A percentile compares a stretch with the other conserved stretches of the same genome.
Evolutionary conservation across 2,113 vertebrate species (phyloP).

Genomic region (Gobiocypris rarus): DNA sequence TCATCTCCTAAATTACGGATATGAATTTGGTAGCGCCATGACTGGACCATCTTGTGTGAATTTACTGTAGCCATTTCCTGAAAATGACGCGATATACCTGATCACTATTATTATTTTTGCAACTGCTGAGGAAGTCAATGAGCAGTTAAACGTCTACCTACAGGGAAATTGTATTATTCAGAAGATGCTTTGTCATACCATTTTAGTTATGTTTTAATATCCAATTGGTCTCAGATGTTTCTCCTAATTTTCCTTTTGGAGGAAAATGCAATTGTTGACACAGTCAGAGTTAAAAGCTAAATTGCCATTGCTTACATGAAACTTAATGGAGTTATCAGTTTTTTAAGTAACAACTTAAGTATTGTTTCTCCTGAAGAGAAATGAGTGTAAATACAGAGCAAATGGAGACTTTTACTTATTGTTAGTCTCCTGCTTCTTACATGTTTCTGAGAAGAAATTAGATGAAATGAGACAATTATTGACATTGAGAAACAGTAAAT

Average conservation of each 20-base stretch:
- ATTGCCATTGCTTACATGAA: background rate
- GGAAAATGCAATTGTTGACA: background rate
- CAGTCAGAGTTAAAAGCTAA: background rate
- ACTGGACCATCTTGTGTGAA: conserved; percentile 22
- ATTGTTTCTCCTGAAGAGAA: background rate
- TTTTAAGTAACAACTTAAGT: background rate
- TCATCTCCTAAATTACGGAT: conserved; percentile 32
- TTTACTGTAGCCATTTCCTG: conserved; percentile 32
- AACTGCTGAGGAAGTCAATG: conserved; percentile 16
- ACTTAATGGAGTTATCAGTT: background rate
- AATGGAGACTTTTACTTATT: background rate
- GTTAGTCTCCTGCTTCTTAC: background rate
- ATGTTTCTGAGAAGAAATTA: background rate
- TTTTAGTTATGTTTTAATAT: conserved; percentile 15
- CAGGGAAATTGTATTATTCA: background rate
- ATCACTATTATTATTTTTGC: conserved; percentile 19
- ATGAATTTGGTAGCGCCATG: conserved; percentile 1
- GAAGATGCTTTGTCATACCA: background rate
- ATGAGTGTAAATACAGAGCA: background rate
- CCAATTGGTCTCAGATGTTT: background rate
- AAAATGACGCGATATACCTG: background rate
- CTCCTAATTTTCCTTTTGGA: background rate
- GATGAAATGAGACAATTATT: background rate
- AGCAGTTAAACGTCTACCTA: conserved; percentile 1
- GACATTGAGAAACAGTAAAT: background rate